Evolutionary conservation across 2,888 invertebrate genomes (phyloP), one percentile per base, ranked within the genome.

Genomic region (Lepidochitona cinerea): DNA sequence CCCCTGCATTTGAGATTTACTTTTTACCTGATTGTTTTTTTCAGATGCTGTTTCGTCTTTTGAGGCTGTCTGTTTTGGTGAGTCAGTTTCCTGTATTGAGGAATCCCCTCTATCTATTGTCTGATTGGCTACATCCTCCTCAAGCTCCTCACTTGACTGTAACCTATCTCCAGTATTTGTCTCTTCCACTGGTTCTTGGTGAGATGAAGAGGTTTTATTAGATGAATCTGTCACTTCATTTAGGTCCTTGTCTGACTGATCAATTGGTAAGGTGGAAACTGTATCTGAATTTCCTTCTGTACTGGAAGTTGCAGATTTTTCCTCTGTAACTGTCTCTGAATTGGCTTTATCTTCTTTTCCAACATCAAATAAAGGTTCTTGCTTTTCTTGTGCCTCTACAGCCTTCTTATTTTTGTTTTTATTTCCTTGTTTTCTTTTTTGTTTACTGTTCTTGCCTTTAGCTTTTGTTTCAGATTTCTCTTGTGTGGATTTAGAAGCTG

Each of bases 401-500:
- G 3, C 49, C 23, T 49, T 49, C 49, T 49, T 49, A 49, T 49
- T 49, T 49, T 49, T 49, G 49, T 49, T 49, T n/a, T 7, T n/a
- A n/a, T 69, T 69, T 0, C 41, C 18, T 6, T 14, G 33, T 70
- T 70, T 70, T 6, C 29, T 54, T 54, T 70, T 37, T 37, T 70
- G 37, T 37, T 70, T 37, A 14, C 14, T 29, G 32, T 59, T 37
- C 64, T 70, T 59, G 1, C 1, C 26, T 52, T 29, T 6, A 0
- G 4, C 29, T 36, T 32, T 37, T 70, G 49, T 52, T 35, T 52
- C 53, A 23, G 49, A 49, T n/a, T 35, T 69, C 3, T 52, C 7
- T 23, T 18, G 29, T 18, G 37, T 12, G 32, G 41, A 32, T 37
- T 70, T 36, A 0, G 64, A 18, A 26, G 59, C 26, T 37, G 59